Base-by-base conservation (phyloP, 2,888 invertebrate genomes). In the Apoderus coryli region DNA sequence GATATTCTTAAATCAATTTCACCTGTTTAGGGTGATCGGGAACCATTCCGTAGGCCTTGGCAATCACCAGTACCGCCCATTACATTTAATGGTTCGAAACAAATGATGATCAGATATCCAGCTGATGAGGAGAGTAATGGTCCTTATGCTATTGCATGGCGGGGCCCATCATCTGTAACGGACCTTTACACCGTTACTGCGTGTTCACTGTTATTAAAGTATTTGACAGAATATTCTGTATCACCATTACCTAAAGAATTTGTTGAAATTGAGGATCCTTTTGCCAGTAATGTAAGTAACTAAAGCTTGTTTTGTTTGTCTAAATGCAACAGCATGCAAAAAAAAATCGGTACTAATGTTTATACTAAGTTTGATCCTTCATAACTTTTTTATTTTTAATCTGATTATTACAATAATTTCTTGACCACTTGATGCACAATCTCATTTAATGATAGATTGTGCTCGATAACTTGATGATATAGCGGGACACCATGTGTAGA, bases 61-160 rank as follows among this genome's bases (percentile, higher is more conserved):
- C 76, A 79, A 52, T 67, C 60, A 22, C 56, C 69, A 11, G 67
- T 81, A 2, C 76, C 80, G 0, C 72, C 76, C 1, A 50, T 75
- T 4, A 30, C 40, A 11, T n/a, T n/a, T n/a, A 60, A 67, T 3
- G 52, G 59, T 28, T 71, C 69, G 15, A 55, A 64, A 10, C 65
- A 70, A 35, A 60, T 71, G 24, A 61, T 65, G 13, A 53, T 74
- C 2, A 63, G 61, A 30, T 89, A 80, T 64, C 81, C 88, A 0
- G 75, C 80, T n/a, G 85, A 86, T 51, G 78, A 80, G 37, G 82
- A 81, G 51, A 76, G 75, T 39, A 76, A 77, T 56, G 88, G 88
- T 6, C 64, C 84, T 53, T 78, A 82, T 31, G 54, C 68, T 36
- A 66, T 79, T 35, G 81, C 74, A 0, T 89, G 84, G 80, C 65